Evolutionary conservation across 2,113 vertebrate species (phyloP).

Genomic region (Neodon shergylaensis): DNA sequence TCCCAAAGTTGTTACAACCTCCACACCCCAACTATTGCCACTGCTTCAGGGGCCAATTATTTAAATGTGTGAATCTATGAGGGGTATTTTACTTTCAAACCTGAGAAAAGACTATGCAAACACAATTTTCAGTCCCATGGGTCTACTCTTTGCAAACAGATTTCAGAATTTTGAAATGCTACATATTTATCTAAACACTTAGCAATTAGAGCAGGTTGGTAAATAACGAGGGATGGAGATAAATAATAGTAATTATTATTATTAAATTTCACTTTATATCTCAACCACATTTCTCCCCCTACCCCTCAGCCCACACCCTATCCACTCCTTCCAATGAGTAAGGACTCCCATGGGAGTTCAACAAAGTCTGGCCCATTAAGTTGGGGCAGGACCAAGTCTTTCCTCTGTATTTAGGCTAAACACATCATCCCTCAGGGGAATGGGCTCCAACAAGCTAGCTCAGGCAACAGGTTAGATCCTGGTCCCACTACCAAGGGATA

Average conservation of each 20-base stretch:
- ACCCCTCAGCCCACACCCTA: too few species aligned
- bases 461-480: too few species aligned
- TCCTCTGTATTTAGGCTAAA: too few species aligned
- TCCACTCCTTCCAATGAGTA: too few species aligned
- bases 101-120: neutral
- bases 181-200: neutral
- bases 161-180: neutral
- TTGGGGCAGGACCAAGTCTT: too few species aligned
- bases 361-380: too few species aligned
- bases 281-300: too few species aligned
- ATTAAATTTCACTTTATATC: too few species aligned
- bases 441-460: too few species aligned
- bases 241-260: neutral
- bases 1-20: neutral
- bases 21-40: neutral
- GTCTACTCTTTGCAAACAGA: neutral
- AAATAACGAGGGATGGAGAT: neutral
- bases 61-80: neutral
- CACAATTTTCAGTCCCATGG: neutral
- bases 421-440: too few species aligned
- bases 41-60: neutral
- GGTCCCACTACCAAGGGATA: neutral
- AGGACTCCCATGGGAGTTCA: too few species aligned
- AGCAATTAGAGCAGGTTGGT: neutral
- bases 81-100: neutral